Evolutionary conservation across 2,888 invertebrate genomes (phyloP).

Genomic region (Cristatella mucedo): DNA sequence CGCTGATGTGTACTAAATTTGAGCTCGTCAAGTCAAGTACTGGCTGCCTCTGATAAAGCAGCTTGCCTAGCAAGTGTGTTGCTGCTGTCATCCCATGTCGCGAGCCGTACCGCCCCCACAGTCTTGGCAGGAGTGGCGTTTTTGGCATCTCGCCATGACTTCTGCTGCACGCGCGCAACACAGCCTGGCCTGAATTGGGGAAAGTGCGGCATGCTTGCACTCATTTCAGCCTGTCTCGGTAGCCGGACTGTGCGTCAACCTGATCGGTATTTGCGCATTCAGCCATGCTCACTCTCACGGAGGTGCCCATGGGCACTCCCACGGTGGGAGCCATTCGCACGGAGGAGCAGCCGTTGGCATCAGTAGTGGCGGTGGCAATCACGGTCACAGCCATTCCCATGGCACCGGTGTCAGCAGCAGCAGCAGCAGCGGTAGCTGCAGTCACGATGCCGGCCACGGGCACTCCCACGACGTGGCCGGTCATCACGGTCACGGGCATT

Average conservation of each 20-base stretch:
- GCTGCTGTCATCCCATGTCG: too few species aligned
- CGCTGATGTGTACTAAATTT: too few species aligned
- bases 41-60: too few species aligned
- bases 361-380: conserved; percentile 3
- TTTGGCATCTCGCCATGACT: too few species aligned
- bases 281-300: conserved; percentile 31
- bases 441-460: conserved; percentile 16
- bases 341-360: conserved; percentile 7
- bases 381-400: conserved; percentile 22
- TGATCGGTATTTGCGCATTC: conserved; percentile 45
- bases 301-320: conserved; percentile 19
- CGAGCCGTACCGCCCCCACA: too few species aligned
- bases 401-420: conserved; percentile 15
- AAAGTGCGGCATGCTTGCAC: too few species aligned
- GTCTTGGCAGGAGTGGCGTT: too few species aligned
- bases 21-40: too few species aligned
- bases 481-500: too few species aligned
- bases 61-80: too few species aligned
- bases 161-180: too few species aligned
- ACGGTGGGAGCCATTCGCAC: conserved; percentile 20
- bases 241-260: conserved; percentile 43
- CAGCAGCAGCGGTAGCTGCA: conserved; percentile 32
- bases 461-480: conserved; percentile 14
- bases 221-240: conserved; percentile 44
- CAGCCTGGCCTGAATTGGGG: too few species aligned